Conservation (phyloP, 1,140 invertebrate genomes). For the Philopotamus ludificatus region DNA sequence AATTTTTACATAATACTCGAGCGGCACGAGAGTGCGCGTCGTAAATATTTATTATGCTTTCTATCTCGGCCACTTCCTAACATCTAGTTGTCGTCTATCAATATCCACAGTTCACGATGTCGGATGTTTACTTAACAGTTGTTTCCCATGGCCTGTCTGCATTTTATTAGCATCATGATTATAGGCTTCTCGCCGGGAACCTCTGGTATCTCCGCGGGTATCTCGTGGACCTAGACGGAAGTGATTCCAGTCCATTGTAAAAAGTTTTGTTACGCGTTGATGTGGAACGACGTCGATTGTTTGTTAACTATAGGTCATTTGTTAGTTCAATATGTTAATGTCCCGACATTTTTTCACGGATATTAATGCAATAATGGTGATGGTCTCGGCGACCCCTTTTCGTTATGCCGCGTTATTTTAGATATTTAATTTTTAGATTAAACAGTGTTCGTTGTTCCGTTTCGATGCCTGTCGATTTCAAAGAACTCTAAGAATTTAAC, state of each 20-base stretch:
- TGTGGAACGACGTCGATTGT: constrained; percentile 29
- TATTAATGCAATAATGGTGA: neutral
- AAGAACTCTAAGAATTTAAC: no score
- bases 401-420: neutral
- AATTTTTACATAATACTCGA: no score
- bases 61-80: neutral
- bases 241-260: constrained; percentile 12
- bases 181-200: constrained; percentile 25
- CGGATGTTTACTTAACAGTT: constrained; percentile 31
- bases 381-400: neutral
- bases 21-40: no score
- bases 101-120: constrained; percentile 23
- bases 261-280: constrained; percentile 30
- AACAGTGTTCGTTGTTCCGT: no score
- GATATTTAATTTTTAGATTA: no score
- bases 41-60: constrained; percentile 23
- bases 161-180: constrained; percentile 42
- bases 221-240: constrained; percentile 16
- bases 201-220: constrained; percentile 11
- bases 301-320: constrained; percentile 26
- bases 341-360: neutral
- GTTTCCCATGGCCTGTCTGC: constrained; percentile 35
- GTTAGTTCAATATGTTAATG: constrained; percentile 29
- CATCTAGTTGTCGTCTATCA: constrained; percentile 7
- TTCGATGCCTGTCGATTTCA: no score